A percentile compares a stretch with the other conserved stretches of the same genome.
Evolutionary conservation across 2,888 invertebrate species (phyloP).

Genomic region (Dilophus febrilis): DNA sequence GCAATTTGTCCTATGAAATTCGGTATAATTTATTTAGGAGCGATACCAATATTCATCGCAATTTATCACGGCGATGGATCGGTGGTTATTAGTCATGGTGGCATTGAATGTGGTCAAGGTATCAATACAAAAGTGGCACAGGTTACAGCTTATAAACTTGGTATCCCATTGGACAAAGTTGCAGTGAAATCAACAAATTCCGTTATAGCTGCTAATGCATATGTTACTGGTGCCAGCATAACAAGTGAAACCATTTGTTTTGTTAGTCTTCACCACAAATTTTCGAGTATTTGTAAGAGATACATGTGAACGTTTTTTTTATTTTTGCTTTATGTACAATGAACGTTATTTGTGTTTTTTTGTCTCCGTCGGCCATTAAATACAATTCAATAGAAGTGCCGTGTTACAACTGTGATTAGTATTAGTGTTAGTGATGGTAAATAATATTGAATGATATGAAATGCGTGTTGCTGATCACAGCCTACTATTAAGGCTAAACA

Average conservation of each 20-base stretch:
- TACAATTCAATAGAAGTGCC: no score
- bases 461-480: no score
- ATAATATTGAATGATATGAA: no score
- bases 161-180: slow-evolving; percentile 48
- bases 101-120: slow-evolving; percentile 67
- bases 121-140: slow-evolving; percentile 57
- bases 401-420: no score
- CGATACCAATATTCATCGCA: slow-evolving; percentile 40
- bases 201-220: slow-evolving; percentile 46
- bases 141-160: slow-evolving; percentile 52
- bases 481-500: no score
- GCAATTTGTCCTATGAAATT: slow-evolving; percentile 54
- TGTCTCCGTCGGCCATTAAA: no score
- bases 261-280: slow-evolving; percentile 21
- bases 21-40: slow-evolving; percentile 34
- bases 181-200: slow-evolving; percentile 45
- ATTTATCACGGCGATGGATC: slow-evolving; percentile 55
- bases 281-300: neutral
- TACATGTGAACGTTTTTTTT: no score
- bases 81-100: slow-evolving; percentile 53
- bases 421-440: no score
- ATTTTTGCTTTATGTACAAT: no score
- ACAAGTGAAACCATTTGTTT: slow-evolving; percentile 51
- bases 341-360: no score
- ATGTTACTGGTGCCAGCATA: slow-evolving; percentile 50